Conservation (phyloP, 2,113 vertebrate species). For the Struthidea cinerea region DNA sequence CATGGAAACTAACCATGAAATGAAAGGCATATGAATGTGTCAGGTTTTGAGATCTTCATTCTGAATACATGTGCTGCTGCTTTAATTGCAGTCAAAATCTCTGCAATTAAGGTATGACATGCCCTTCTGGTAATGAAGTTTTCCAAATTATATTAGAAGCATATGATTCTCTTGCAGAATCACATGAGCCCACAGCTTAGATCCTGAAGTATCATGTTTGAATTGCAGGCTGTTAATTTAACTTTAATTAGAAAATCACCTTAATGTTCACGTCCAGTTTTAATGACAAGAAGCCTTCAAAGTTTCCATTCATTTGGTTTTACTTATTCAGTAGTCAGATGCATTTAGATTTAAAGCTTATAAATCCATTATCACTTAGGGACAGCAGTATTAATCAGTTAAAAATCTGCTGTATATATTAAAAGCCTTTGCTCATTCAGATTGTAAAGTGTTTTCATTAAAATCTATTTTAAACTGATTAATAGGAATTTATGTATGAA, state of each 20-base stretch:
- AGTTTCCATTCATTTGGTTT: neutral
- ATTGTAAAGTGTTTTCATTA: neutral
- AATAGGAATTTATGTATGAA: constrained; percentile 27
- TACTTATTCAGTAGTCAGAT: neutral
- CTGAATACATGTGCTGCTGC: neutral
- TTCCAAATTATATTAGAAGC: neutral
- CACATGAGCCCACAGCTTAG: neutral
- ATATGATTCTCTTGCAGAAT: neutral
- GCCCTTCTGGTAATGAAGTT: neutral
- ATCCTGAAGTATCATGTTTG: neutral
- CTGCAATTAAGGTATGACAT: neutral
- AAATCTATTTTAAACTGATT: constrained; percentile 33
- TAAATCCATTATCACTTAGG: neutral
- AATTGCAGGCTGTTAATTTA: neutral
- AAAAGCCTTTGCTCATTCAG: neutral
- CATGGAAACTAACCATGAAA: neutral
- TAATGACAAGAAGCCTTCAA: neutral
- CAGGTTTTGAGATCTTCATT: neutral
- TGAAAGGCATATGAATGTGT: neutral
- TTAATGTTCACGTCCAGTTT: neutral
- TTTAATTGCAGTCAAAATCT: neutral
- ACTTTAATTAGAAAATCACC: constrained; percentile 7
- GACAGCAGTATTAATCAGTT: neutral
- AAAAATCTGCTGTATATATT: neutral
- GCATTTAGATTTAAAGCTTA: neutral